A percentile compares a stretch with the other conserved stretches of the same genome.
Evolutionary conservation across 2,888 invertebrate genomes (phyloP).

Genomic region (Idaea straminata): DNA sequence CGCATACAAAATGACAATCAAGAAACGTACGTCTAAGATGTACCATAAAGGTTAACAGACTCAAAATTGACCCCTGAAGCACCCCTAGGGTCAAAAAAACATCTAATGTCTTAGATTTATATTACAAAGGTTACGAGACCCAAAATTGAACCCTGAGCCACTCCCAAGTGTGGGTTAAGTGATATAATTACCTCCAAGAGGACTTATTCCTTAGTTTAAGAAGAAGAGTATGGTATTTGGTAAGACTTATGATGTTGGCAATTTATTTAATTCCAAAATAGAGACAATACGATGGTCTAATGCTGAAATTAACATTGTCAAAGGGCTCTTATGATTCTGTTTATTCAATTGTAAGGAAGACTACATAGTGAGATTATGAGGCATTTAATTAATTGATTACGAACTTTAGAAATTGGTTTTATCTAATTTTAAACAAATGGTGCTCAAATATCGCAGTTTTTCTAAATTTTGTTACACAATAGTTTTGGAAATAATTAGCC

Average conservation of each 20-base stretch:
- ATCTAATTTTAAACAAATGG: not conserved
- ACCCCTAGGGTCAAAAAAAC: not conserved
- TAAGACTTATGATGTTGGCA: not conserved
- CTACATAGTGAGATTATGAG: not conserved
- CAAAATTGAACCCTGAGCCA: not conserved
- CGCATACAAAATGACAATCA: slow-evolving; percentile 20
- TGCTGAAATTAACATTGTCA: not conserved
- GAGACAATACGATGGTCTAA: not conserved
- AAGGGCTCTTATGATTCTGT: no score
- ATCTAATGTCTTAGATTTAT: not conserved
- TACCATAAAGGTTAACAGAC: not conserved
- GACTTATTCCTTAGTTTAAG: not conserved
- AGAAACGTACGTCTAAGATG: slow-evolving; percentile 36
- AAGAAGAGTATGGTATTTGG: not conserved
- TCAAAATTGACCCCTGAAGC: not conserved
- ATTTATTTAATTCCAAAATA: not conserved
- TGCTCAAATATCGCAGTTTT: not conserved
- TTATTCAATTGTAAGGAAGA: no score
- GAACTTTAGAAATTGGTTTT: not conserved
- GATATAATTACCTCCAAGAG: not conserved
- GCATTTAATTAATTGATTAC: not conserved
- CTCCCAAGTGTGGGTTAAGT: not conserved
- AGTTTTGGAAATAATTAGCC: not conserved
- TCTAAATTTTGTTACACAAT: not conserved
- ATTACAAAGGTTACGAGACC: not conserved